These are phyloP conservation scores for Vidua chalybeata DNA, from an alignment of 2,113 vertebrate genomes.

Conservation along the genomic window DNA sequence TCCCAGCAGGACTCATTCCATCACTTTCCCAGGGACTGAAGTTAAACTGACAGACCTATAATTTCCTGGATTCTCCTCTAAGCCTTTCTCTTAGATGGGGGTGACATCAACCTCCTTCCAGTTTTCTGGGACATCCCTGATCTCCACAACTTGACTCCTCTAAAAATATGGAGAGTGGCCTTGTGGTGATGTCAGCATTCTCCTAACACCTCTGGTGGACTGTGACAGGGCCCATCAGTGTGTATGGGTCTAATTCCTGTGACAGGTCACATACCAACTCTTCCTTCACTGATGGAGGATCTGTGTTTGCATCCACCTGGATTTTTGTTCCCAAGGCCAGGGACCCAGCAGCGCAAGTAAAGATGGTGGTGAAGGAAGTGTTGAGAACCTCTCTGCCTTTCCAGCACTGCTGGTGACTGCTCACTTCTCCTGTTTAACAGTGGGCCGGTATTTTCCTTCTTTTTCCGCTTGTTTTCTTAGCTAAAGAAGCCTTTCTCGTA, in stretches of 20 bases:
- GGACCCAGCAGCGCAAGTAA: not conserved
- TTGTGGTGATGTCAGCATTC: not conserved
- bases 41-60: fast-evolving
- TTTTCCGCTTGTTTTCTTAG: not conserved
- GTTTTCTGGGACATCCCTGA: not conserved
- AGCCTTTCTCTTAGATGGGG: not conserved
- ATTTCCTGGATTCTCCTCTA: not conserved
- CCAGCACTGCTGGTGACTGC: too few species aligned
- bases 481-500: not conserved
- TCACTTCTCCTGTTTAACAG: not conserved
- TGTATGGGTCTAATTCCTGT: not conserved
- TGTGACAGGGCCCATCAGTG: not conserved
- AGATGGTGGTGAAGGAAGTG: not conserved
- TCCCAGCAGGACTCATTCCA: not conserved
- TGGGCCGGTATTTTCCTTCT: not conserved
- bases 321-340: not conserved
- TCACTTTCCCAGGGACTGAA: not conserved
- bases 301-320: not conserved
- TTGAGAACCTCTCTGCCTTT: not conserved
- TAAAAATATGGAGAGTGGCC: not conserved
- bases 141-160: not conserved
- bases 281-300: not conserved
- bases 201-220: not conserved
- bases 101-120: not conserved
- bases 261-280: not conserved